Base-by-base conservation (phyloP, 2,797 vertebrate species). In the Falco concolor region DNA sequence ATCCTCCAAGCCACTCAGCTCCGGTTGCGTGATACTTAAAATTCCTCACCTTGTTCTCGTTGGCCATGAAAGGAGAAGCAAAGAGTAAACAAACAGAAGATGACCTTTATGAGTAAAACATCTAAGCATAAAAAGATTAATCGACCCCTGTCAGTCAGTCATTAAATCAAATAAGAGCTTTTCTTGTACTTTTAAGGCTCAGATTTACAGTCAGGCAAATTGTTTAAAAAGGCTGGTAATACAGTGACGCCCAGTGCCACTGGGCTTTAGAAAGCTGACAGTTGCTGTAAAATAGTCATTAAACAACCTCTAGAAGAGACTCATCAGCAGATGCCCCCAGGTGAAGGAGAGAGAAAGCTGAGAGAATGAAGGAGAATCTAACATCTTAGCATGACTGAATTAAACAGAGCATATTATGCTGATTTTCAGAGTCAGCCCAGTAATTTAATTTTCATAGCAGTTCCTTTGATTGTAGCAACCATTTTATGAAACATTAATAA, bases 271-370 rank as follows among this genome's bases (percentile, higher is more conserved):
- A 97, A 98, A 98, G 97, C 98, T 98, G 98, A 98, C 98, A 98
- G 98, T 98, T 98, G 97, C 98, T 98, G 98, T 98, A 98, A 98
- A 98, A 98, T 97, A 98, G 98, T 98, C 98, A 98, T 98, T 98
- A 98, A 98, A 98, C 98, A 98, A 98, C 98, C 97, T 98, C 97
- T 97, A 98, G 98, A 98, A 98, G 98, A 98, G 98, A 98, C 97
- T 98, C 98, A 98, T 98, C 98, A 98, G 98, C 98, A 98, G 97
- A 98, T 98, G 98, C 98, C 98, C 98, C 97, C 97, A 98, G 98
- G 98, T 98, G 98, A 98, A 98, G 98, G 98, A 98, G 98, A 98
- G 95, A 97, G 97, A 98, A 97, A 97, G 97, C 97, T 96, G 96
- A 97, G 96, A 98, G 98, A 98, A 98, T 97, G 98, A 98, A 98